Conservation (phyloP, 1,140 invertebrate genomes). For the Triops cancriformis region DNA sequence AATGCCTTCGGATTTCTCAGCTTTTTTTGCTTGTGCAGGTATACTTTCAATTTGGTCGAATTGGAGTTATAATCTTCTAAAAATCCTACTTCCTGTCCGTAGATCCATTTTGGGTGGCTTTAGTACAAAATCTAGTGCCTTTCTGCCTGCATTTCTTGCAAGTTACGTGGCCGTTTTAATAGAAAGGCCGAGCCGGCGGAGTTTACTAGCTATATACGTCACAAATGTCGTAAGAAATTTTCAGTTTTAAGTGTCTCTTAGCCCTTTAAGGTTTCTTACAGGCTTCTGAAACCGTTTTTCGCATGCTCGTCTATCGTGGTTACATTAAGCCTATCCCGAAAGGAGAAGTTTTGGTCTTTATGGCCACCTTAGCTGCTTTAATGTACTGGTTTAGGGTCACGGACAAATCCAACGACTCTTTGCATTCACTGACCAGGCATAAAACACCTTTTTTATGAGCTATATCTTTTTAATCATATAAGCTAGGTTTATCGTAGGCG, state of each 20-base stretch:
- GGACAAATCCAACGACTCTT: background rate
- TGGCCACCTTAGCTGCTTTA: conserved; percentile 23
- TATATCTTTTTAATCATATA: background rate
- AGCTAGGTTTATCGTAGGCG: conserved; percentile 1
- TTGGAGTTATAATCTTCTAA: background rate
- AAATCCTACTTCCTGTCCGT: conserved; percentile 34
- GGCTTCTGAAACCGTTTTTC: conserved; percentile 67
- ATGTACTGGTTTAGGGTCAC: conserved; percentile 21
- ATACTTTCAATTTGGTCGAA: conserved; percentile 25
- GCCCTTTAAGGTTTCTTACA: conserved; percentile 36
- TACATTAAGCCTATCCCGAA: conserved; percentile 50
- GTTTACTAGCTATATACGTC: conserved; percentile 63
- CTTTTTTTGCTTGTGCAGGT: conserved; percentile 58
- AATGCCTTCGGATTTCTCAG: conserved; percentile 62
- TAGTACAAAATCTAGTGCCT: conserved; percentile 57
- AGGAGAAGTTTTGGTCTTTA: conserved; percentile 46
- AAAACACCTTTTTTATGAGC: background rate
- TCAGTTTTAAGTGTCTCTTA: background rate
- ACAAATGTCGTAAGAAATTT: conserved; percentile 55
- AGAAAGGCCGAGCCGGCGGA: conserved; percentile 60
- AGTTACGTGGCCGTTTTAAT: conserved; percentile 62
- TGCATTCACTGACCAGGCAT: conserved; percentile 18
- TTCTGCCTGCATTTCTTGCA: conserved; percentile 59
- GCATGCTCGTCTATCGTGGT: conserved; percentile 56
- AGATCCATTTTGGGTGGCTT: conserved; percentile 50